Conservation (phyloP, 2,888 invertebrate genomes). For the Lordiphosa andalusiaca region DNA sequence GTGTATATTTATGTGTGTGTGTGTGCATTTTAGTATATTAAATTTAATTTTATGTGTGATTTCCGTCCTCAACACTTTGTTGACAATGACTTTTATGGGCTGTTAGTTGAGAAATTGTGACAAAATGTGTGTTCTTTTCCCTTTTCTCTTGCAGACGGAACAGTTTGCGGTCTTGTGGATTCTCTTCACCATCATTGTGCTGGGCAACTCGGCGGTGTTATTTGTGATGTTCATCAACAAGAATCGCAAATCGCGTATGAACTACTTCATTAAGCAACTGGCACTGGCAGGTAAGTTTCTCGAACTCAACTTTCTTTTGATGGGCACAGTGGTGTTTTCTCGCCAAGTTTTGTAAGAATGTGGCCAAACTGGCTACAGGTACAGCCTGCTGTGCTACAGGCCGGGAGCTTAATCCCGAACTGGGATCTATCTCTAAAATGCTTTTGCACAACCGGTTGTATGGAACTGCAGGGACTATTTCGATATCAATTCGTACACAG, state of each 20-base stretch:
- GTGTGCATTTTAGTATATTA: constrained; percentile 40
- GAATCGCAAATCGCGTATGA: constrained; percentile 94
- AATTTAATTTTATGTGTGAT: constrained; percentile 72
- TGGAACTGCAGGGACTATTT: no score
- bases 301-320: neutral
- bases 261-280: constrained; percentile 96
- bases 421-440: no score
- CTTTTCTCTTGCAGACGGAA: constrained; percentile 84
- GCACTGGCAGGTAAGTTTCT: constrained; percentile 90
- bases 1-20: constrained; percentile 17
- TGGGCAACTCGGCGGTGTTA: constrained; percentile 93
- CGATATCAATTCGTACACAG: no score
- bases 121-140: constrained; percentile 9
- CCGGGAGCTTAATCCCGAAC: no score
- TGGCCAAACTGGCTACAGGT: no score
- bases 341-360: no score
- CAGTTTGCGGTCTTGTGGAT: constrained; percentile 94
- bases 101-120: constrained; percentile 4
- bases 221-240: constrained; percentile 90
- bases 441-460: no score
- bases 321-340: neutral
- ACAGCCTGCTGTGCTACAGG: no score
- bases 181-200: constrained; percentile 90
- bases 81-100: constrained; percentile 53
- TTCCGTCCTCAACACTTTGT: constrained; percentile 69